Evolutionary conservation across 2,113 vertebrate genomes (phyloP), one percentile per base, ranked within the genome.

Genomic region (Ammodytes marinus): DNA sequence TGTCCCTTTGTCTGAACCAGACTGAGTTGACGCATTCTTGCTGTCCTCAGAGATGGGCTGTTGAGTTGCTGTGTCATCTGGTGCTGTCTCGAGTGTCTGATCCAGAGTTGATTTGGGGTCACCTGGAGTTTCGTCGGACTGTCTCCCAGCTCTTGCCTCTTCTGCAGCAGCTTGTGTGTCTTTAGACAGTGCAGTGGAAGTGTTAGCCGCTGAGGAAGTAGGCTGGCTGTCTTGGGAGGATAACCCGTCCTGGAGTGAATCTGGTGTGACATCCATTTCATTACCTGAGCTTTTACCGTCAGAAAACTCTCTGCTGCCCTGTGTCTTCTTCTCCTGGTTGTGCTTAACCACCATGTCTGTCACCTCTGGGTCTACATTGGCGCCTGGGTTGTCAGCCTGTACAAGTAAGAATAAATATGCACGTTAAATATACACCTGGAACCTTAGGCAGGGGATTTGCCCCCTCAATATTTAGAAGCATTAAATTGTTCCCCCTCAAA

Each of bases 271-370:
- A 0, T 93, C 92, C 76, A 82, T 69, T 39, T 0, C 47, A 58
- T 49, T 87, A 10, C 55, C 70, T 1, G 89, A 93, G 46, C 80
- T 83, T 13, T 94, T 94, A 63, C 87, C 86, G 45, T 92, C 88
- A 57, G 90, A 92, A 0, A 82, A 89, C 0, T 75, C 0, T 45
- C 15, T 39, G 45, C 8, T n/a, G 0, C 19, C 78, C 1, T 45
- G 50, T 6, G 0, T 80, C 39, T 3, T 69, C n/a, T 0, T 74
- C 5, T 3, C 17, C 53, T 85, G 74, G n/a, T 77, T 80, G 58
- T 90, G 80, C 77, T 89, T 82, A 43, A 54, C 66, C 50, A 47
- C 76, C 75, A 40, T 59, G 0, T 57, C 4, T n/a, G 65, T 15
- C 3, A 1, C 8, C 1, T 70, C 40, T 0, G 65, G 57, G 74